Conservation (phyloP, 2,888 invertebrate genomes). For the Drosophila phalerata region DNA sequence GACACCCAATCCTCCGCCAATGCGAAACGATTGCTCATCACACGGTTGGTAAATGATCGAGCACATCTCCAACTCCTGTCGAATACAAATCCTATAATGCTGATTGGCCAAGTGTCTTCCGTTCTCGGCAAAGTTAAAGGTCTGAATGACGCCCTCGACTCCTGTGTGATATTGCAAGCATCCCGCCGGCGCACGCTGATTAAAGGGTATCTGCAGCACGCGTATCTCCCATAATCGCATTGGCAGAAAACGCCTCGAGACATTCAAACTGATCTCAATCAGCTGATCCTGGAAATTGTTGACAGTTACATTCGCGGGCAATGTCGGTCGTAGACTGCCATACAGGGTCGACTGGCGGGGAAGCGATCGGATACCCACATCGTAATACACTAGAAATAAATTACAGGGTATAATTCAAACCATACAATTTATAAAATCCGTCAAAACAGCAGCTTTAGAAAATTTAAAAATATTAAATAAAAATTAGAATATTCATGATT, state of each 20-base stretch:
- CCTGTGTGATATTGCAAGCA: constrained; percentile 91
- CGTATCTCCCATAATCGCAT: constrained; percentile 92
- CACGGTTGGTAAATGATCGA: constrained; percentile 92
- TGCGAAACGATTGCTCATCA: constrained; percentile 91
- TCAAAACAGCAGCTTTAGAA: too few relatives aligned
- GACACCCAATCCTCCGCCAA: constrained; percentile 86
- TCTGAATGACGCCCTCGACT: constrained; percentile 88
- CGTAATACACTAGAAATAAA: constrained; percentile 83
- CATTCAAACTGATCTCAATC: constrained; percentile 85
- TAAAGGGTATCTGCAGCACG: constrained; percentile 91
- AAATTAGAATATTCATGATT: too few relatives aligned
- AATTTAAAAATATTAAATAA: neutral
- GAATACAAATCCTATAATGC: constrained; percentile 91
- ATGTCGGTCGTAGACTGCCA: constrained; percentile 67
- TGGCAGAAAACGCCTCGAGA: constrained; percentile 88
- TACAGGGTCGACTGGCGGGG: constrained; percentile 75
- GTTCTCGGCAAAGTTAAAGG: constrained; percentile 93
- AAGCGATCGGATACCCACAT: constrained; percentile 76
- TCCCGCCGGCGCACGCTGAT: constrained; percentile 91
- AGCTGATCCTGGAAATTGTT: constrained; percentile 50
- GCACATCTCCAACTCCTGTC: constrained; percentile 90
- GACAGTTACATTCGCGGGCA: constrained; percentile 38
- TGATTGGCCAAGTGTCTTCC: constrained; percentile 93
- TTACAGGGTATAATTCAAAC: neutral
- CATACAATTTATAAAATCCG: too few relatives aligned